phyloP scores from a whole-genome alignment of 2,888 invertebrate species.

The Leucoma salicis region DNA sequence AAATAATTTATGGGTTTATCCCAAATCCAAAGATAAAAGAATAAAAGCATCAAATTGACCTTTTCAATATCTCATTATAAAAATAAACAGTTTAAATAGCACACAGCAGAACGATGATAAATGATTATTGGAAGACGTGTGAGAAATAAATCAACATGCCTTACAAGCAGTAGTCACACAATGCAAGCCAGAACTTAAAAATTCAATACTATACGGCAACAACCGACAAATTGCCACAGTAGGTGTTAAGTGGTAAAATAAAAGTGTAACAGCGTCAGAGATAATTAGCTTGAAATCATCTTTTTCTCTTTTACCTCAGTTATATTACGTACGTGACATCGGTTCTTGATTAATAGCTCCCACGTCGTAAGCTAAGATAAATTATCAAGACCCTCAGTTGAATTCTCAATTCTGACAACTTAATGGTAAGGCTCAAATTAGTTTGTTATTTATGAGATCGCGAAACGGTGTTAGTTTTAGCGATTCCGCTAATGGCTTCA shows the following conservation, averaged over 20 bases:
- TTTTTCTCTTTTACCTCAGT: conserved; percentile 69
- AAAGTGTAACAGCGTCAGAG: conserved; percentile 59
- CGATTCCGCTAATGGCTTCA: conserved; percentile 67
- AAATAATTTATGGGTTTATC: too few species aligned
- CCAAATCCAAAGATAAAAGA: conserved; percentile 11
- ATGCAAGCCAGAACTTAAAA: conserved; percentile 30
- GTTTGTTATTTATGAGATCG: conserved; percentile 30
- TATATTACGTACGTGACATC: conserved; percentile 74
- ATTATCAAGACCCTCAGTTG: conserved; percentile 44
- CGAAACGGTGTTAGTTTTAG: conserved; percentile 65
- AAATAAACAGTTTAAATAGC: conserved; percentile 51
- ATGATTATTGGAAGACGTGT: conserved; percentile 41
- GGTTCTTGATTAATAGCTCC: conserved; percentile 76
- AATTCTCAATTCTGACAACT: conserved; percentile 44
- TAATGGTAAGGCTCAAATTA: conserved; percentile 43
- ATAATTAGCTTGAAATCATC: conserved; percentile 78
- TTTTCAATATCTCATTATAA: conserved; percentile 47
- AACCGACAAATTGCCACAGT: conserved; percentile 61
- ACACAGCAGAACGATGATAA: conserved; percentile 49
- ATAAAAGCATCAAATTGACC: conserved; percentile 35
- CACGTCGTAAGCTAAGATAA: conserved; percentile 71
- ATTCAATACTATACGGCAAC: conserved; percentile 51
- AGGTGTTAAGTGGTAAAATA: conserved; percentile 72
- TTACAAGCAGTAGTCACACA: conserved; percentile 33
- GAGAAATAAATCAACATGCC: conserved; percentile 46